Evolutionary conservation across 2,888 invertebrate genomes (phyloP).

Genomic region (Drosophila anomelani): DNA sequence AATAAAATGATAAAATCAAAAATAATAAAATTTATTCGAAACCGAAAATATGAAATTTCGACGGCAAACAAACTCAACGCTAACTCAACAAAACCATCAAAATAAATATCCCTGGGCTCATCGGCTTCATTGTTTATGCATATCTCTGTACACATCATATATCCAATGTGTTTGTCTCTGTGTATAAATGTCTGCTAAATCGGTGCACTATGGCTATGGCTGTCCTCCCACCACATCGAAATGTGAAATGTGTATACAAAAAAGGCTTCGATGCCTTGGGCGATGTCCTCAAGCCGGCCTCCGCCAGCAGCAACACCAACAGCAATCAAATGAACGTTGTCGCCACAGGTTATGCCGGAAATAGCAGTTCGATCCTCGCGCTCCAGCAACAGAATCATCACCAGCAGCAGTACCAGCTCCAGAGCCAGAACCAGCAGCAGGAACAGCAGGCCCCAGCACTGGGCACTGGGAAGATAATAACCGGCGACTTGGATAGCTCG

Average conservation of each 20-base stretch:
- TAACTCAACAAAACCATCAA: conserved; percentile 42
- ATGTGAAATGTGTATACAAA: conserved; percentile 42
- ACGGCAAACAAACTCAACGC: conserved; percentile 43
- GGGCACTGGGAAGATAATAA: conserved; percentile 90
- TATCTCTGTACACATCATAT: conserved; percentile 48
- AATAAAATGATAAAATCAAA: conserved; percentile 18
- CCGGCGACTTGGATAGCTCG: conserved; percentile 97
- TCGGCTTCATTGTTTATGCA: conserved; percentile 69
- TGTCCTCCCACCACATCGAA: conserved; percentile 42
- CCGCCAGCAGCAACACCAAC: conserved; percentile 68
- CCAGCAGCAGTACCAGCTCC: conserved; percentile 57
- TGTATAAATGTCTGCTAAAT: conserved; percentile 74
- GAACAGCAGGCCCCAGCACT: conserved; percentile 61
- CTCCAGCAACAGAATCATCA: conserved; percentile 76
- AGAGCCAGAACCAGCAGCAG: conserved; percentile 81
- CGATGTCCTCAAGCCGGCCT: conserved; percentile 88
- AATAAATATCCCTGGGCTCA: conserved; percentile 44
- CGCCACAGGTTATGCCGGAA: conserved; percentile 82
- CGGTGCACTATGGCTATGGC: conserved; percentile 64
- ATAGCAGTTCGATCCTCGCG: conserved; percentile 65
- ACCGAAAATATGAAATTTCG: conserved; percentile 24
- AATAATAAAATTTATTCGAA: conserved; percentile 19
- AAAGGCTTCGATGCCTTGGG: conserved; percentile 91
- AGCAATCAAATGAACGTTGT: conserved; percentile 83
- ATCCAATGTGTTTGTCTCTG: conserved; percentile 69